These are phyloP conservation scores for Bos indicus DNA, from an alignment of 2,113 vertebrate genomes.

Conservation along the genomic window DNA sequence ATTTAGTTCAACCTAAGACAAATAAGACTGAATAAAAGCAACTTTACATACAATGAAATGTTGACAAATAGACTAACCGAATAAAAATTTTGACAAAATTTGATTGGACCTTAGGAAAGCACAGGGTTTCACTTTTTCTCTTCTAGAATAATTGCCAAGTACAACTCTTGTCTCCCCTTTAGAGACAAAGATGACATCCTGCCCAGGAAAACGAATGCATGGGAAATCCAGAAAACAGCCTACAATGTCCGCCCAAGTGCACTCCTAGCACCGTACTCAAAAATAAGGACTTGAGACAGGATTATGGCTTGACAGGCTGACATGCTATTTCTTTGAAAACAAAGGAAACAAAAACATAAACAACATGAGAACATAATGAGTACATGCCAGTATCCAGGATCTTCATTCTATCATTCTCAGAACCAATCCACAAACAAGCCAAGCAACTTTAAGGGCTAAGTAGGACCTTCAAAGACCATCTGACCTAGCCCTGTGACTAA, in stretches of 20 bases:
- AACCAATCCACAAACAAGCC: not conserved
- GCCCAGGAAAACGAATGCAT: not conserved
- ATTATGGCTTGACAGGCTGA: not conserved
- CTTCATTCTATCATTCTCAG: not conserved
- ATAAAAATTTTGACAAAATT: conserved; percentile 42
- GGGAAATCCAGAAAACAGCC: not conserved
- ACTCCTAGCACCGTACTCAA: not conserved
- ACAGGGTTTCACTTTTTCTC: not conserved
- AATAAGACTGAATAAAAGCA: conserved; percentile 54
- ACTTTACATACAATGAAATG: conserved; percentile 20
- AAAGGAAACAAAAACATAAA: not conserved
- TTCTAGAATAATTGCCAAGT: not conserved
- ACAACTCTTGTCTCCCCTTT: not conserved
- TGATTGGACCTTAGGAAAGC: not conserved
- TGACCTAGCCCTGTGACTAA: not conserved
- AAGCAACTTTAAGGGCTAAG: not conserved
- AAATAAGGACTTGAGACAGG: not conserved
- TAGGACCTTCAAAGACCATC: not conserved
- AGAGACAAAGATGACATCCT: not conserved
- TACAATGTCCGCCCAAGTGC: not conserved
- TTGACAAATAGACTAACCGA: conserved; percentile 31
- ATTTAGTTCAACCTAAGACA: conserved; percentile 59
- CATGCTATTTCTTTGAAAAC: not conserved
- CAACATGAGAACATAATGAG: not conserved
- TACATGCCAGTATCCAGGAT: not conserved